A percentile compares a stretch with the other conserved stretches of the same genome.
These are phyloP conservation scores for Lasioglossum figueresi DNA, from an alignment of 2,888 invertebrate species.

Conservation along the genomic window DNA sequence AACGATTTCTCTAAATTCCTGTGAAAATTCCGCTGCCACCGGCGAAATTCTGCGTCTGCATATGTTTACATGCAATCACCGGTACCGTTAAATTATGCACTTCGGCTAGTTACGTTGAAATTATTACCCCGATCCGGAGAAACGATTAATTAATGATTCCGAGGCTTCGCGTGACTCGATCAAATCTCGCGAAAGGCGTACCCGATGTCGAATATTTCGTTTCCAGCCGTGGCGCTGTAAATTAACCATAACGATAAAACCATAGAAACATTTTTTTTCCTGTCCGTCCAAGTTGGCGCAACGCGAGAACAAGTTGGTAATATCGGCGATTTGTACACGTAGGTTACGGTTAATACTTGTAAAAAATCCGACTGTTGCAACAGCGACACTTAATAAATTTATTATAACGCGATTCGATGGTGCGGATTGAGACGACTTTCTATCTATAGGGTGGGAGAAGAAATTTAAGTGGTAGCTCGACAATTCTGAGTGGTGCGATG, in stretches of 20 bases:
- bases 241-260: slow-evolving; percentile 54
- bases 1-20: background rate
- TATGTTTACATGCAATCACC: slow-evolving; percentile 20
- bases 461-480: background rate
- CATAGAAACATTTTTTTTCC: slow-evolving; percentile 39
- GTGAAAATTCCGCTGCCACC: background rate
- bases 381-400: slow-evolving; percentile 40
- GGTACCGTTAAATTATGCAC: slow-evolving; percentile 37
- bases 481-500: background rate
- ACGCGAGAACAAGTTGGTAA: slow-evolving; percentile 43
- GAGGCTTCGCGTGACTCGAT: slow-evolving; percentile 49
- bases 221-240: slow-evolving; percentile 41
- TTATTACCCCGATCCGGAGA: slow-evolving; percentile 42
- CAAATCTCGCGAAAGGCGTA: slow-evolving; percentile 44
- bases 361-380: slow-evolving; percentile 38
- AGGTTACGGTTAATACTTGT: slow-evolving; percentile 42
- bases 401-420: slow-evolving; percentile 24
- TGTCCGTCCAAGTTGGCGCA: background rate
- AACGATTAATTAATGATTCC: slow-evolving; percentile 49
- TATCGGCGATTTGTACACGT: slow-evolving; percentile 45
- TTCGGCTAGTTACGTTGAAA: slow-evolving; percentile 30
- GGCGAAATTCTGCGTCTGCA: background rate
- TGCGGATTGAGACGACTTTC: slow-evolving; percentile 2
- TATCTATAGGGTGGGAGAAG: background rate
- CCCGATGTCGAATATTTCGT: slow-evolving; percentile 32